Conservation (phyloP, 2,888 invertebrate species). For the Trachelus stipa region DNA sequence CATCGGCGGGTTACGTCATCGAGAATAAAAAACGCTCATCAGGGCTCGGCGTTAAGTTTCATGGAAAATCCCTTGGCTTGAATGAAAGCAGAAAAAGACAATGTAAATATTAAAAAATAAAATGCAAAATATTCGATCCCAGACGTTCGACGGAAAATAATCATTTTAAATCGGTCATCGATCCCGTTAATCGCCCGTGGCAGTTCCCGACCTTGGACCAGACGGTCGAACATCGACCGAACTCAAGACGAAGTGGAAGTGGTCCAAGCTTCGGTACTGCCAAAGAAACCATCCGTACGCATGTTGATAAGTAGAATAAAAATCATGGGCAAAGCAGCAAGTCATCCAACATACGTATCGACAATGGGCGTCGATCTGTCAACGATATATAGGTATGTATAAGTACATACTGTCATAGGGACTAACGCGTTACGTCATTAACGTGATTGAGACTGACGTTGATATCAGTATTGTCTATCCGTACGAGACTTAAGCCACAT, state of each 20-base stretch:
- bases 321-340: neutral
- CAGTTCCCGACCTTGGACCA: neutral
- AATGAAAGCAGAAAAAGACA: neutral
- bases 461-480: neutral
- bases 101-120: neutral
- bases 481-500: conserved; percentile 14
- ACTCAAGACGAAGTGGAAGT: neutral
- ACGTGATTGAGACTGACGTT: neutral
- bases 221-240: neutral
- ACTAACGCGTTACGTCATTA: neutral
- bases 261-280: neutral
- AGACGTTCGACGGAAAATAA: neutral
- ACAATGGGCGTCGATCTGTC: neutral
- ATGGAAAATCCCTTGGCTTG: too few relatives aligned
- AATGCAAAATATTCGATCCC: neutral
- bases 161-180: neutral
- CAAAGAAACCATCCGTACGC: neutral
- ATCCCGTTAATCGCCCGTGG: neutral
- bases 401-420: neutral
- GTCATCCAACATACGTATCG: neutral
- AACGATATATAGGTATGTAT: neutral
- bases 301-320: neutral
- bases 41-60: too few relatives aligned
- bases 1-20: too few relatives aligned
- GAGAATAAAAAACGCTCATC: too few relatives aligned